Conservation (phyloP, 2,888 invertebrate genomes). For the Pseudococcus jackbeardsleyi region DNA sequence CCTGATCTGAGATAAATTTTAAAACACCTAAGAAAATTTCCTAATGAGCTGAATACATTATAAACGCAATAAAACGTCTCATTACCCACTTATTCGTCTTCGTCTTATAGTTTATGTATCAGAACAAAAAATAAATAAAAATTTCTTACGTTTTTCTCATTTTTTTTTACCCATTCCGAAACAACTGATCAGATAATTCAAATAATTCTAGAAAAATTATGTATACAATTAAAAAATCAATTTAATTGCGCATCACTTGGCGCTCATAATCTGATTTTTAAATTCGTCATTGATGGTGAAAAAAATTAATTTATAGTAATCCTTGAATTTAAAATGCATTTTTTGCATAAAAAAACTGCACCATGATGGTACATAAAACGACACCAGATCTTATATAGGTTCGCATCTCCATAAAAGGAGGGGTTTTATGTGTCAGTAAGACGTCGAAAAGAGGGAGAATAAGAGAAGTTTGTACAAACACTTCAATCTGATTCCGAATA, state of each 20-base stretch:
- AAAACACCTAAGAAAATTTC: too few relatives aligned
- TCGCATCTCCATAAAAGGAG: slow-evolving; percentile 18
- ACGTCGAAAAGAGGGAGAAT: background rate
- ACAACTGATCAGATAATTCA: too few relatives aligned
- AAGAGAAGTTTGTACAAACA: background rate
- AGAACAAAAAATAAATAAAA: too few relatives aligned
- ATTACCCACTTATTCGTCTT: too few relatives aligned
- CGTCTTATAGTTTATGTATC: too few relatives aligned
- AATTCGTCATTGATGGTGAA: background rate
- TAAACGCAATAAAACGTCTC: too few relatives aligned
- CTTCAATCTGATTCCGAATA: background rate
- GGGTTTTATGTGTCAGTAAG: slow-evolving; percentile 36
- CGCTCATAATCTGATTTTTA: background rate
- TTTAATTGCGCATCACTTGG: background rate
- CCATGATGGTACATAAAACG: background rate
- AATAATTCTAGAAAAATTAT: too few relatives aligned
- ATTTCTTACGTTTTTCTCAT: too few relatives aligned
- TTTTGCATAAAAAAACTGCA: background rate
- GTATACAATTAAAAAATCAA: too few relatives aligned
- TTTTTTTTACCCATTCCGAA: too few relatives aligned
- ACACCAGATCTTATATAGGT: background rate
- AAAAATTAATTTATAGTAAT: background rate
- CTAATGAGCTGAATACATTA: too few relatives aligned
- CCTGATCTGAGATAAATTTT: too few relatives aligned
- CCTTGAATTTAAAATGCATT: slow-evolving; percentile 24